Percentiles rank a stretch among this genome's conserved stretches.
These are phyloP conservation scores for Solenodon paradoxus DNA, from an alignment of 2,113 vertebrate species.

Conservation along the genomic window DNA sequence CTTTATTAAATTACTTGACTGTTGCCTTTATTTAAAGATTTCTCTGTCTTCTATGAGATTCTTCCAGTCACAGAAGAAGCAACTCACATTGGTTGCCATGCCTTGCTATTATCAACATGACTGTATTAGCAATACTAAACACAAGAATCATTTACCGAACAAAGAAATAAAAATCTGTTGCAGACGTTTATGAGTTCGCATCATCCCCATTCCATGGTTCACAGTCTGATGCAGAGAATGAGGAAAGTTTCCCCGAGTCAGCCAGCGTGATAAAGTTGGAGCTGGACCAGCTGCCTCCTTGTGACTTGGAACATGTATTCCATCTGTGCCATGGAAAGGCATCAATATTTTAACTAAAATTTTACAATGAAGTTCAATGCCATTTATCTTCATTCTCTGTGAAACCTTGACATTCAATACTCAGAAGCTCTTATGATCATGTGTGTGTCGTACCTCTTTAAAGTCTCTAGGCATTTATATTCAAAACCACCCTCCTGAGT, in stretches of 20 bases:
- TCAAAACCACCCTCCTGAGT: constrained; percentile 4
- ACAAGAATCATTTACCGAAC: background rate
- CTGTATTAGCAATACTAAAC: background rate
- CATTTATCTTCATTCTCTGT: constrained; percentile 22
- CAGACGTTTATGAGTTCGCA: background rate
- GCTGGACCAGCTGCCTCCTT: background rate
- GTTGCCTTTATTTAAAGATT: background rate
- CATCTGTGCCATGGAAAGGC: background rate
- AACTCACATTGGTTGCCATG: background rate
- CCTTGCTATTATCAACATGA: background rate
- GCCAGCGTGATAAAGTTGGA: background rate
- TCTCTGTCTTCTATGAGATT: background rate
- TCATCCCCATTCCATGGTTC: background rate
- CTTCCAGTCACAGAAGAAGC: background rate
- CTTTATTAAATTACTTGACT: background rate
- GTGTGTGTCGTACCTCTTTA: background rate
- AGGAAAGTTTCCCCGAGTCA: background rate
- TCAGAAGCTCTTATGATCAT: background rate
- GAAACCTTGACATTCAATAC: background rate
- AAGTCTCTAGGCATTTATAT: background rate
- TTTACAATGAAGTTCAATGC: background rate
- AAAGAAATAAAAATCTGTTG: background rate
- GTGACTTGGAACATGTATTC: too few species aligned
- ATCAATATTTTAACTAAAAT: constrained; percentile 34
- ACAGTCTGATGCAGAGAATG: background rate